These are phyloP conservation scores for Tillus elongatus DNA, from an alignment of 2,888 invertebrate genomes.

Conservation along the genomic window DNA sequence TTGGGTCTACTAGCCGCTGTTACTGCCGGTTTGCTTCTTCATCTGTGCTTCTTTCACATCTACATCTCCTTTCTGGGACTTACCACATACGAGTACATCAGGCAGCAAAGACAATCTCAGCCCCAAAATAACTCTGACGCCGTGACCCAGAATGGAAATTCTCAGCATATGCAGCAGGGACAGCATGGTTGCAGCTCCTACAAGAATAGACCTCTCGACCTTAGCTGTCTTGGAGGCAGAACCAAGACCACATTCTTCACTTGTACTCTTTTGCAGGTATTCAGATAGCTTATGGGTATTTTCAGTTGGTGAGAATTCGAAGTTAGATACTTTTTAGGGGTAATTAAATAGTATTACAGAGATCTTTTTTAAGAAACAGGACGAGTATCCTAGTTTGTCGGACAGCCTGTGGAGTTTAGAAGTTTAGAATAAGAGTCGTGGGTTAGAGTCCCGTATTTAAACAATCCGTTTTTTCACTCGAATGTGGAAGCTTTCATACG, in stretches of 20 bases:
- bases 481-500: too few species aligned
- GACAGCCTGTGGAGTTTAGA: too few species aligned
- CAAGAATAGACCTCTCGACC: conserved; percentile 19
- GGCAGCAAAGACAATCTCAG: conserved; percentile 44
- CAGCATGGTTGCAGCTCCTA: conserved; percentile 8
- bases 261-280: conserved; percentile 39
- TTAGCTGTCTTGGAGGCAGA: conserved; percentile 19
- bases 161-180: conserved; percentile 2
- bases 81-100: conserved; percentile 85
- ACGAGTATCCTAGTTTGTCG: too few species aligned
- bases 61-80: conserved; percentile 77
- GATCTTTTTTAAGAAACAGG: too few species aligned
- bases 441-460: too few species aligned
- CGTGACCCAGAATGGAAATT: conserved; percentile 12
- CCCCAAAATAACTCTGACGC: conserved; percentile 12
- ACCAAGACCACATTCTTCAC: conserved; percentile 36
- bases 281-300: too few species aligned
- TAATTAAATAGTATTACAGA: too few species aligned
- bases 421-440: too few species aligned
- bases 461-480: too few species aligned
- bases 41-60: conserved; percentile 80
- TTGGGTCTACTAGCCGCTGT: conserved; percentile 64
- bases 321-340: too few species aligned
- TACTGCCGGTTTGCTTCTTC: conserved; percentile 67
- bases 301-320: too few species aligned